phyloP scores from a whole-genome alignment of 2,888 invertebrate species.

The Synergus laeviventris region DNA sequence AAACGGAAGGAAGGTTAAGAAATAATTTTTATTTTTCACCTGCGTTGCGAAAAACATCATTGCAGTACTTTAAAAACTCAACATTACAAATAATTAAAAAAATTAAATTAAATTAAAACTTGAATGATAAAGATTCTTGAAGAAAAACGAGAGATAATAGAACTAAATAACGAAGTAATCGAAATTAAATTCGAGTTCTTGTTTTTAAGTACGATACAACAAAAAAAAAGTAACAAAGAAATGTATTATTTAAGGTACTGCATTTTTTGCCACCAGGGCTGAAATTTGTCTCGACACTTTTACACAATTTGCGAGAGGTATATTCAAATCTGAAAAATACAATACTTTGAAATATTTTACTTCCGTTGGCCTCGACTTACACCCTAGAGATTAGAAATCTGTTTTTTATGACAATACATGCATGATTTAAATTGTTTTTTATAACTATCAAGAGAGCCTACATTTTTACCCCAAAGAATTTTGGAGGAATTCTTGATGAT shows the following conservation, averaged over 20 bases:
- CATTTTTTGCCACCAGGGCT: constrained; percentile 23
- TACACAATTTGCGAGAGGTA: constrained; percentile 48
- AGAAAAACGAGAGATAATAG: no score
- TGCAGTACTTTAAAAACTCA: not conserved
- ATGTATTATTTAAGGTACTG: not conserved
- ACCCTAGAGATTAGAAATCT: constrained; percentile 53
- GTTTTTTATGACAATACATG: not conserved
- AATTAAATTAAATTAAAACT: no score
- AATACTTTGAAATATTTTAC: constrained; percentile 65
- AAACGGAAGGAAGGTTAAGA: constrained; percentile 29
- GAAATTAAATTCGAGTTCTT: no score
- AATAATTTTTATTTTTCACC: not conserved
- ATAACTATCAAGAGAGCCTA: no score
- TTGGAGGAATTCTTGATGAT: no score
- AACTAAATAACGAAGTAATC: no score
- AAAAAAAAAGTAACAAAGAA: constrained; percentile 1
- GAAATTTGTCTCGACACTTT: constrained; percentile 32
- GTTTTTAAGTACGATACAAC: not conserved
- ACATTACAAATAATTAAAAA: not conserved
- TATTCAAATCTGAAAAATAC: constrained; percentile 68
- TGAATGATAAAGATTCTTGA: no score
- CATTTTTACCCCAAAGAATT: no score
- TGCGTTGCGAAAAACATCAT: not conserved
- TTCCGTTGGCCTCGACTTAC: constrained; percentile 60
- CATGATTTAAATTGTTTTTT: no score